Percentiles rank a stretch among this genome's conserved stretches.
These are phyloP conservation scores for Merodon equestris DNA, from an alignment of 2,888 invertebrate species.

Conservation along the genomic window DNA sequence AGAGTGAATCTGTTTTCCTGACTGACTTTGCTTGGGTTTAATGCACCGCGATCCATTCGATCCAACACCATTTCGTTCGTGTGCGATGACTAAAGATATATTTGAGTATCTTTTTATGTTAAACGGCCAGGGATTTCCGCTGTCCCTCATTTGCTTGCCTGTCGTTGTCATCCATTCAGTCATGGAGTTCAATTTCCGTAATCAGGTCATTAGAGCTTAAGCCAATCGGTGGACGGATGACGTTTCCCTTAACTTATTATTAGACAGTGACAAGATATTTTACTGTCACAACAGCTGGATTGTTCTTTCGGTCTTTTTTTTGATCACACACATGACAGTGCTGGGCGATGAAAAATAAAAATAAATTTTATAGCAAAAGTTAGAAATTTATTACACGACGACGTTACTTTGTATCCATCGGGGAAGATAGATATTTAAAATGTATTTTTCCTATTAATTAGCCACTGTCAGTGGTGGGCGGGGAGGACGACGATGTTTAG, in stretches of 20 bases:
- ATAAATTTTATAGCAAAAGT: conserved; percentile 43
- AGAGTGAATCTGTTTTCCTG: conserved; percentile 62
- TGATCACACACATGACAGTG: no score
- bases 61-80: conserved; percentile 51
- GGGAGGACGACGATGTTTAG: conserved; percentile 7
- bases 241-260: conserved; percentile 41
- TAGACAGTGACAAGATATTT: conserved; percentile 35
- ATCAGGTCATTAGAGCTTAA: conserved; percentile 74
- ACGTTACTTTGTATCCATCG: conserved; percentile 19
- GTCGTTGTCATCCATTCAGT: neutral
- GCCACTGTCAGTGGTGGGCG: conserved; percentile 20
- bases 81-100: conserved; percentile 44
- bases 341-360: no score
- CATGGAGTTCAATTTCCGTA: conserved; percentile 71
- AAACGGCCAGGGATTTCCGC: conserved; percentile 55
- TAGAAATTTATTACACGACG: conserved; percentile 42
- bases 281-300: conserved; percentile 48
- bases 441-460: conserved; percentile 44
- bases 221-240: conserved; percentile 69
- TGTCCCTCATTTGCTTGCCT: conserved; percentile 36
- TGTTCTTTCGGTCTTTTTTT: conserved; percentile 14
- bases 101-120: conserved; percentile 34
- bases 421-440: conserved; percentile 1
- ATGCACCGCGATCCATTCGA: conserved; percentile 3
- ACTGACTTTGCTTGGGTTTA: conserved; percentile 56